These are phyloP conservation scores for Musca domestica DNA, from an alignment of 1,140 invertebrate genomes.

Conservation along the genomic window DNA sequence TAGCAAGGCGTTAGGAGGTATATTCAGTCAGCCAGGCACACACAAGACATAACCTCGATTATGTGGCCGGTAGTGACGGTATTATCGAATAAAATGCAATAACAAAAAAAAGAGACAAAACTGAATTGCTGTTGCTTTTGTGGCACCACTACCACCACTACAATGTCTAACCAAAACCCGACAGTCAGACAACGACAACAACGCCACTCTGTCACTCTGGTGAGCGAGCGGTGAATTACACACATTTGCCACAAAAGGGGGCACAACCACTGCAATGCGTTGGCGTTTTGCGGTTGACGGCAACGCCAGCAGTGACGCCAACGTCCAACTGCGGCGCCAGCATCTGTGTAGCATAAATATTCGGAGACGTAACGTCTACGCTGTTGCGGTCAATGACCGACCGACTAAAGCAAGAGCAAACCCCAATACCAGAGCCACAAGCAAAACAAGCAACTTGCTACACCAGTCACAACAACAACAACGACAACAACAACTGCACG, in stretches of 20 bases:
- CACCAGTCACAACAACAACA: background rate
- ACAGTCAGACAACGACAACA: no score
- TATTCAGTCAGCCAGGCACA: no score
- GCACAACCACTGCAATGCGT: background rate
- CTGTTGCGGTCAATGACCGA: constrained; percentile 16
- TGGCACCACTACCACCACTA: no score
- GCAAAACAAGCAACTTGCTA: constrained; percentile 8
- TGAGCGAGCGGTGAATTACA: no score
- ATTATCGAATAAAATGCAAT: no score
- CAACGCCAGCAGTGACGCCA: constrained; percentile 1
- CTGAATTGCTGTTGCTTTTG: no score
- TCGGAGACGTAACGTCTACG: constrained; percentile 19
- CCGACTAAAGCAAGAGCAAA: constrained; percentile 20
- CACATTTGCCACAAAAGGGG: background rate
- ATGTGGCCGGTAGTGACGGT: no score
- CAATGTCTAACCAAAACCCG: no score
- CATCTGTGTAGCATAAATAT: constrained; percentile 9
- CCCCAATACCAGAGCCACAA: background rate
- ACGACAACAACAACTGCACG: background rate
- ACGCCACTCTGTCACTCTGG: no score
- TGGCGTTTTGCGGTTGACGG: constrained; percentile 24
- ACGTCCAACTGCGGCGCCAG: background rate
- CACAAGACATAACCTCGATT: no score
- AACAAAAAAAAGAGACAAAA: no score
- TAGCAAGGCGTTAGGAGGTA: no score